These are phyloP conservation scores for Eremophila alpestris DNA, from an alignment of 2,797 vertebrate species.

Conservation along the genomic window DNA sequence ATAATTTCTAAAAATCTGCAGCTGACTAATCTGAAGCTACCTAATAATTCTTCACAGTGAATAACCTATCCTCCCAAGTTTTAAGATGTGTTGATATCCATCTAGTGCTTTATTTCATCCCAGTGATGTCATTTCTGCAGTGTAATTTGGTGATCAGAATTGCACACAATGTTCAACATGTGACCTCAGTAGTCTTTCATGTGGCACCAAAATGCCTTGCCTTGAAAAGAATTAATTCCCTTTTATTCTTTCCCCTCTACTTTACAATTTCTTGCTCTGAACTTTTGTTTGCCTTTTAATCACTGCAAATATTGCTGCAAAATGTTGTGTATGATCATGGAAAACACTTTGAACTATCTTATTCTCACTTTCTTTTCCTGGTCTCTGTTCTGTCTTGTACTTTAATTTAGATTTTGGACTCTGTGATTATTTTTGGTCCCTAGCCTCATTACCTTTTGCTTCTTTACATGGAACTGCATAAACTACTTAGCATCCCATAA, in stretches of 20 bases:
- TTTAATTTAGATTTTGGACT: constrained; percentile 52
- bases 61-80: background rate
- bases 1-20: background rate
- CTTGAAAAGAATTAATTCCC: constrained; percentile 17
- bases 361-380: constrained; percentile 32
- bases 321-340: background rate
- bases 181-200: background rate
- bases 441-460: constrained; percentile 57
- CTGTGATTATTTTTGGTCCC: constrained; percentile 50
- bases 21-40: background rate
- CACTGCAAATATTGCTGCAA: constrained; percentile 6
- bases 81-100: background rate
- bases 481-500: constrained; percentile 70
- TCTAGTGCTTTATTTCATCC: background rate
- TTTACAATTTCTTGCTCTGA: constrained; percentile 15
- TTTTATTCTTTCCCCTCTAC: background rate
- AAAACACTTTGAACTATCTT: constrained; percentile 11
- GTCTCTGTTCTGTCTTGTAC: background rate
- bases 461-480: constrained; percentile 55
- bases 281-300: constrained; percentile 18
- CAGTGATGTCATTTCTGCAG: background rate
- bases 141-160: background rate
- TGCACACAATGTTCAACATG: background rate
- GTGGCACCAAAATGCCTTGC: constrained; percentile 5
- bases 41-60: constrained; percentile 5